Base-by-base conservation (phyloP, 2,113 vertebrate species). In the Bos indicus region DNA sequence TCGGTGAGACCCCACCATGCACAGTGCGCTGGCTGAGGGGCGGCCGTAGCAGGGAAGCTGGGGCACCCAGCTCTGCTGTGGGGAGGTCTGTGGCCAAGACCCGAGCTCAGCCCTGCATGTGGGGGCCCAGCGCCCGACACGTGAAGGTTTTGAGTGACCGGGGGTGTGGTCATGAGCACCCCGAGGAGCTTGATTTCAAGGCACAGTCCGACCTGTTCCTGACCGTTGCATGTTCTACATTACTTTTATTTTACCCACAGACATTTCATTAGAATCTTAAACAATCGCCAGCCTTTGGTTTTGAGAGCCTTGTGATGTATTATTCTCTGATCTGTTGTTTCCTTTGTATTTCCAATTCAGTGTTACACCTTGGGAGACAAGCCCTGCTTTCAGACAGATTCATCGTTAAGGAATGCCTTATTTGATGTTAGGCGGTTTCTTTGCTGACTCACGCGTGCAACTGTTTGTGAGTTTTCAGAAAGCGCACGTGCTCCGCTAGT, bases 171-270 rank as follows among this genome's bases (percentile, higher is more conserved):
- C 74, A 12, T 26, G 15, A 26, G 81, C 1, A 0, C 12, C 21
- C 48, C 40, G 23, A 28, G 4, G 17, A 11, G 40, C n/a, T 25
- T 15, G 7, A 4, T 12, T 40, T 26, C 46, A n/a, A 52, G 30
- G 46, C 51, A 16, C 36, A 4, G 19, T 40, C 16, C 33, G n/a
- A 17, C 10, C 25, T 51, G 3, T 78, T 86, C 23, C 19, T 77
- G 77, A 48, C 40, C 1, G 0, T 36, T 33, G 7, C 0, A 0
- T 13, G 8, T 28, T 48, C 2, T 46, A 1, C 7, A 2, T 16
- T 56, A 33, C 71, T 52, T 78, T 60, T 54, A 46, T 88, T 78
- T 87, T 60, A 26, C 57, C 59, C 52, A 4, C 10, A 87, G 88
- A 43, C 14, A 78, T 54, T 43, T 48, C 71, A 11, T 4, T 43